phyloP scores from a whole-genome alignment of 2,888 invertebrate species.

The Chrysodeixis includens region DNA sequence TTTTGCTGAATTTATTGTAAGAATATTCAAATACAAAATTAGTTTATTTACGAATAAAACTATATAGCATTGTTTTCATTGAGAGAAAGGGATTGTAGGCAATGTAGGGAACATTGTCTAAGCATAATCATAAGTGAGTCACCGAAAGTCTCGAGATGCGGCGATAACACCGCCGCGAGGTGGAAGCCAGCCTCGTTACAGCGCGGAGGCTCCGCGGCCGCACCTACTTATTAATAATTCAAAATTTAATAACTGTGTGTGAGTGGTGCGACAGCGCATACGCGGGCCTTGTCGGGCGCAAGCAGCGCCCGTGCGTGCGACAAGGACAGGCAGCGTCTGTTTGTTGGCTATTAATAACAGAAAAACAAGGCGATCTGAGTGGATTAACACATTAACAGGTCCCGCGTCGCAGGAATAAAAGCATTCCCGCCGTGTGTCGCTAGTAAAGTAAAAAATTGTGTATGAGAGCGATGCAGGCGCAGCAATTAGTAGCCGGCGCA shows the following conservation, averaged over 20 bases:
- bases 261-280: slow-evolving; percentile 13
- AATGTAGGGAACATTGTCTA: no score
- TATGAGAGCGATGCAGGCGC: slow-evolving; percentile 65
- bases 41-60: no score
- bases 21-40: no score
- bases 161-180: slow-evolving; percentile 59
- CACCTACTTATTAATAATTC: slow-evolving; percentile 55
- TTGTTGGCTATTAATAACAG: slow-evolving; percentile 83
- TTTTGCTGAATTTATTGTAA: no score
- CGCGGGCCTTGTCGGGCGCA: slow-evolving; percentile 46
- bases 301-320: slow-evolving; percentile 47
- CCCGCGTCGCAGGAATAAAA: slow-evolving; percentile 79
- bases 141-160: slow-evolving; percentile 54
- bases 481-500: slow-evolving; percentile 67
- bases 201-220: slow-evolving; percentile 32
- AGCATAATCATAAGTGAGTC: slow-evolving; percentile 71
- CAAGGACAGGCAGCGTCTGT: slow-evolving; percentile 67
- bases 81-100: no score
- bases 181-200: slow-evolving; percentile 39
- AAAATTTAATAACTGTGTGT: slow-evolving; percentile 43
- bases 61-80: no score
- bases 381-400: slow-evolving; percentile 87
- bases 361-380: slow-evolving; percentile 81
- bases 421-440: slow-evolving; percentile 80
- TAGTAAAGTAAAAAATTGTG: slow-evolving; percentile 69